These are phyloP conservation scores for Lophius piscatorius DNA, from an alignment of 2,113 vertebrate species.

Conservation along the genomic window DNA sequence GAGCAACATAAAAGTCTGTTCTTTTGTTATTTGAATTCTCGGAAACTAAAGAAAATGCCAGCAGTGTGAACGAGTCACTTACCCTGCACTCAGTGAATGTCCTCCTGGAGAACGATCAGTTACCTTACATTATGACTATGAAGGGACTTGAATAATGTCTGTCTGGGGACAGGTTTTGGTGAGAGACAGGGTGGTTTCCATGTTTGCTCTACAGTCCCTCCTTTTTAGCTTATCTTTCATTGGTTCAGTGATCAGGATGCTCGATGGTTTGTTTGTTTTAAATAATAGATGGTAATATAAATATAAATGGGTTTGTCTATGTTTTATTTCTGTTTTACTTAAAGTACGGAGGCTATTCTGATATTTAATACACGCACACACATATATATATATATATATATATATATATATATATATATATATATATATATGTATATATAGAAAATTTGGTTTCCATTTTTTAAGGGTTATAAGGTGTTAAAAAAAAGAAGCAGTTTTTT, in stretches of 20 bases:
- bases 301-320: too few relatives aligned
- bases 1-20: constrained; percentile 14
- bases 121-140: constrained; percentile 55
- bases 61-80: constrained; percentile 53
- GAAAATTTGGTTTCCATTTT: too few relatives aligned
- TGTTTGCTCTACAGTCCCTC: constrained; percentile 68
- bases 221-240: constrained; percentile 63
- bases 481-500: not conserved
- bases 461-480: too few relatives aligned
- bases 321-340: too few relatives aligned
- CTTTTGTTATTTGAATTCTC: constrained; percentile 46
- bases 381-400: too few relatives aligned
- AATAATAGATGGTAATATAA: too few relatives aligned
- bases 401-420: too few relatives aligned
- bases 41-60: constrained; percentile 36
- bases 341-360: too few relatives aligned
- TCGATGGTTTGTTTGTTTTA: constrained; percentile 22
- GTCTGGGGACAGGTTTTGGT: constrained; percentile 59
- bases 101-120: constrained; percentile 39
- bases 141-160: constrained; percentile 58
- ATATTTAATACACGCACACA: too few relatives aligned
- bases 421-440: too few relatives aligned
- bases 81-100: constrained; percentile 56
- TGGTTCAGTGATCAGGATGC: constrained; percentile 55
- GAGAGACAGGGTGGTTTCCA: constrained; percentile 70